Evolutionary conservation across 2,888 invertebrate species (phyloP), one percentile per base, ranked within the genome.

Genomic region (Protonemura montana): DNA sequence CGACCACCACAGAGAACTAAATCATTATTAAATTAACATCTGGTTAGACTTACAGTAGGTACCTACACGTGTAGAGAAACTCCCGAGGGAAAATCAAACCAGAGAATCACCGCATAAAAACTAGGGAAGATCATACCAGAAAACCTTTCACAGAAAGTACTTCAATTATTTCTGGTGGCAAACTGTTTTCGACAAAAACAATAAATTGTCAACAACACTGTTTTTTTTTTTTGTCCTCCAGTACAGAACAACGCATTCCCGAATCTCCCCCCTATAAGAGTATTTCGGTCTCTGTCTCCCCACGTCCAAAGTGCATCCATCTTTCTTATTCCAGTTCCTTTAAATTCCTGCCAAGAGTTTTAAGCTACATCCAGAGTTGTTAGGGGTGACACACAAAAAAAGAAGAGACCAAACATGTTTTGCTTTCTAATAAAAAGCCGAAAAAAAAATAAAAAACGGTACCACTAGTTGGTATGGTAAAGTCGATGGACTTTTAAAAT

Each of bases 311-410:
- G 59, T 59, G 59, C 59, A 59, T 59, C 59, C 59, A 59, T 59
- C 59, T 59, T 59, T 59, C 59, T 59, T 59, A 59, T 59, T 59
- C 59, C 59, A 59, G 59, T 59, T 59, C 59, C 59, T 59, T 59
- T 7, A 59, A 10, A 59, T 59, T 59, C 59, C 59, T 59, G 59
- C 16, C 59, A 59, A 35, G 10, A 10, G 5, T 6, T 59, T 21
- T 21, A 13, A 41, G 41, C 41, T 5, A 41, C 41, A 7, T 41
- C 41, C 41, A 41, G 41, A 41, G 41, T 13, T 13, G 6, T 5
- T 41, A 5, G 13, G 59, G 59, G 59, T 21, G 59, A 59, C 59
- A 59, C 41, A 41, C 13, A 59, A 59, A 59, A 59, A 59, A 10
- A 21, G 16, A 59, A 59, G 16, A 21, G 16, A 59, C 59, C 16